Conservation (phyloP, 2,797 vertebrate species). For the Cryptoprocta ferox region DNA sequence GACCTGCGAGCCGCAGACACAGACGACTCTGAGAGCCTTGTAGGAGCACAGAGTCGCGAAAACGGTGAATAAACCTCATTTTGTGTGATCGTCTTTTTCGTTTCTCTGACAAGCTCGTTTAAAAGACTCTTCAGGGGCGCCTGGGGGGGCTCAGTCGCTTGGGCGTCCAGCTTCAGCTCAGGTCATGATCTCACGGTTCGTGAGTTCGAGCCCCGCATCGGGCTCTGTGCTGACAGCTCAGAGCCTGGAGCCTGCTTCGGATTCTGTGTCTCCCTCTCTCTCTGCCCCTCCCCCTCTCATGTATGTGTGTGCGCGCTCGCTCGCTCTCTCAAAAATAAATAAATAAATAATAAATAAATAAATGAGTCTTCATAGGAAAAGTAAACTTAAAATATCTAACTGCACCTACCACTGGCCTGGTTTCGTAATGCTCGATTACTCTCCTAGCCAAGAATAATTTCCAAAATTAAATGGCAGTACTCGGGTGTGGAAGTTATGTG, state of each 20-base stretch:
- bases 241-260: too few species aligned
- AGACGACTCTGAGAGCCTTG: neutral
- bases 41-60: neutral
- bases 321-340: too few species aligned
- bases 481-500: neutral
- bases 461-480: neutral
- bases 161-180: too few species aligned
- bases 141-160: too few species aligned
- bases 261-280: too few species aligned
- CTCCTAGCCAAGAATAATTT: neutral
- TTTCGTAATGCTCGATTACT: neutral
- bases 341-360: too few species aligned
- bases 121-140: neutral
- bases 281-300: too few species aligned
- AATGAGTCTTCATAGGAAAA: neutral
- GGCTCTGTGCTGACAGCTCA: too few species aligned
- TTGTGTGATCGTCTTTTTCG: neutral
- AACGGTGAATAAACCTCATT: neutral
- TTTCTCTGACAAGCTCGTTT: neutral
- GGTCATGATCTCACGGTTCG: too few species aligned
- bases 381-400: neutral
- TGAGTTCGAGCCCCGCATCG: too few species aligned
- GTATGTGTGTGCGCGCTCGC: too few species aligned
- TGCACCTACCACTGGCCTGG: neutral
- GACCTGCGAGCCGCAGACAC: accelerated